Percentiles rank a stretch among this genome's conserved stretches.
These are phyloP conservation scores for Ellobius talpinus DNA, from an alignment of 2,113 vertebrate genomes.

Conservation along the genomic window DNA sequence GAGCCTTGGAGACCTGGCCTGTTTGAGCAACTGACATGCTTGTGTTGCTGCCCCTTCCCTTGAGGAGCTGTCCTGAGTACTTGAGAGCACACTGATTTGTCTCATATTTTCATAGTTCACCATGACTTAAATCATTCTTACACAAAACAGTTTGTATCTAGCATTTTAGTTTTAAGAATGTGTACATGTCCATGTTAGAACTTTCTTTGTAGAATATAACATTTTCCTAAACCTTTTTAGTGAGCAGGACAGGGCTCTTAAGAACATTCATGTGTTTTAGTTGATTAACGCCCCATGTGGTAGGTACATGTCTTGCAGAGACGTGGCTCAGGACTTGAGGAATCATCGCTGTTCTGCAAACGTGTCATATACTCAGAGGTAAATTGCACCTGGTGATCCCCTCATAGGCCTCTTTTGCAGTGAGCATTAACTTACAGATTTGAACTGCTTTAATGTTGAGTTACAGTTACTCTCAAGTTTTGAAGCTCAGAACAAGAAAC, in stretches of 20 bases:
- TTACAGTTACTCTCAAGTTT: neutral
- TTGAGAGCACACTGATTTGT: constrained; percentile 22
- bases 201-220: constrained; percentile 3
- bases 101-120: constrained; percentile 1
- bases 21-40: neutral
- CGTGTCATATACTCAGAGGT: neutral
- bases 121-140: neutral
- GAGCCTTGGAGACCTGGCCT: neutral
- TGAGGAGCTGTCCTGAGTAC: neutral
- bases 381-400: neutral
- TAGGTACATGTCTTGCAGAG: neutral
- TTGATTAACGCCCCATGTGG: neutral
- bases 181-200: neutral
- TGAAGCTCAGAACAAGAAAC: neutral
- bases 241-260: neutral
- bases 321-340: neutral
- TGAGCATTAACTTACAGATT: neutral
- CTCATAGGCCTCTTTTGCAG: neutral
- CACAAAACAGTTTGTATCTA: neutral
- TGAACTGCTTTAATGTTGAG: neutral
- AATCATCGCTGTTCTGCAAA: neutral
- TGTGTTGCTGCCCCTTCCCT: neutral
- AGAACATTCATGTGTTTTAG: constrained; percentile 6
- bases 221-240: neutral
- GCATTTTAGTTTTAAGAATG: neutral